Evolutionary conservation across 2,113 vertebrate genomes (phyloP), one percentile per base, ranked within the genome.

Genomic region (Anthoscopus minutus): DNA sequence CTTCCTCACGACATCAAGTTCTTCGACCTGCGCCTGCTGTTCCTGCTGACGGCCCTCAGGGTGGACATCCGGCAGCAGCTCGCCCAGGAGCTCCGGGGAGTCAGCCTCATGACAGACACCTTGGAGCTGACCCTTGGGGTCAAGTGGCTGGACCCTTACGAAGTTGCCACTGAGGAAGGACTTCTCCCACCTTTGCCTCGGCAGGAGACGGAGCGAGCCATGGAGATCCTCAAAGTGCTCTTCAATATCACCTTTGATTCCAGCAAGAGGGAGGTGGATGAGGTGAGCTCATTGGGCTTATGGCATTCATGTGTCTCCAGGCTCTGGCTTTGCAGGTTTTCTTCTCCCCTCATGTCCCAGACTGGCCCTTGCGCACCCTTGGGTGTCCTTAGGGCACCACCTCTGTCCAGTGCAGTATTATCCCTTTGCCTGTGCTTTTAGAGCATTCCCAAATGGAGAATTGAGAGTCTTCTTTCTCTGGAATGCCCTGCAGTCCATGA

Each of bases 181-280:
- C 76, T 92, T 21, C 94, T 92, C 2, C 88, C 97, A 0, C 97
- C 96, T 16, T 96, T 99, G 54, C 98, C 98, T 61, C 97, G 98
- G 11, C 97, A 98, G 86, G 98, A 99, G 95, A 98, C 98, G 0
- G 99, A 99, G 89, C 96, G 98, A 18, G 98, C 98, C 91, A 99
- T 99, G 99, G 99, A 99, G 96, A 98, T 99, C 88, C 98, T 99
- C 74, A 99, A 99, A 96, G 98, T 99, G 94, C 98, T 99, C 56
- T 99, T 99, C 96, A 99, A 99, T 51, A 97, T 99, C 96, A 99
- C 99, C 28, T 99, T 98, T 51, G 98, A 99, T 87, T 98, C 97
- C 50, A 93, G 96, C 95, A 98, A 95, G 83, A 98, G 97, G 53
- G 98, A 99, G 51, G 98, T 98, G 35, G 99, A 99, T 0, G 98